These are phyloP conservation scores for Paradoxurus hermaphroditus DNA, from an alignment of 2,113 vertebrate genomes.

Conservation along the genomic window DNA sequence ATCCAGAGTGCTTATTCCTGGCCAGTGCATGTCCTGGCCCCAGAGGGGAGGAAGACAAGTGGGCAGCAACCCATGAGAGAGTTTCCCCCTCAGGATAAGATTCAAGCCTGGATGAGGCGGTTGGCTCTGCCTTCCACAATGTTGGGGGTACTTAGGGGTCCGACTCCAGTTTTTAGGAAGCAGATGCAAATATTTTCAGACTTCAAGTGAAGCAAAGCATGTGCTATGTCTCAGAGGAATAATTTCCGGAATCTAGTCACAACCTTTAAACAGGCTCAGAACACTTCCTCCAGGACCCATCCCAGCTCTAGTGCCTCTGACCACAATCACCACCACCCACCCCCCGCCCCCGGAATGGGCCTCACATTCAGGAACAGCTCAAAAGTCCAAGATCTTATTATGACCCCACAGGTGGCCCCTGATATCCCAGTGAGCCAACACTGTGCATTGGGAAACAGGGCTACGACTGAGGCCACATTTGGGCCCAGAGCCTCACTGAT, in stretches of 20 bases:
- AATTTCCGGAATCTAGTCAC: neutral
- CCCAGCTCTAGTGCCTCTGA: accelerated
- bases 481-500: neutral
- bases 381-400: accelerated
- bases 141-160: neutral
- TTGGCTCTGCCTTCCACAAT: neutral
- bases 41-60: neutral
- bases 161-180: neutral
- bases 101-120: accelerated
- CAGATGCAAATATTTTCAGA: neutral
- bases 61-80: accelerated
- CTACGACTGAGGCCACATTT: accelerated
- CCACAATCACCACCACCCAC: neutral
- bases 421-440: neutral
- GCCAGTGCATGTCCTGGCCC: neutral
- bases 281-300: accelerated
- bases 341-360: accelerated
- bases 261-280: accelerated
- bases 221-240: neutral
- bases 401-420: neutral
- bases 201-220: neutral
- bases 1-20: neutral
- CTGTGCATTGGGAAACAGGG: accelerated
- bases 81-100: neutral
- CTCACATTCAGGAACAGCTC: neutral